phyloP scores from a whole-genome alignment of 1,140 invertebrate genomes.

The Cardiocondyla obscurior region DNA sequence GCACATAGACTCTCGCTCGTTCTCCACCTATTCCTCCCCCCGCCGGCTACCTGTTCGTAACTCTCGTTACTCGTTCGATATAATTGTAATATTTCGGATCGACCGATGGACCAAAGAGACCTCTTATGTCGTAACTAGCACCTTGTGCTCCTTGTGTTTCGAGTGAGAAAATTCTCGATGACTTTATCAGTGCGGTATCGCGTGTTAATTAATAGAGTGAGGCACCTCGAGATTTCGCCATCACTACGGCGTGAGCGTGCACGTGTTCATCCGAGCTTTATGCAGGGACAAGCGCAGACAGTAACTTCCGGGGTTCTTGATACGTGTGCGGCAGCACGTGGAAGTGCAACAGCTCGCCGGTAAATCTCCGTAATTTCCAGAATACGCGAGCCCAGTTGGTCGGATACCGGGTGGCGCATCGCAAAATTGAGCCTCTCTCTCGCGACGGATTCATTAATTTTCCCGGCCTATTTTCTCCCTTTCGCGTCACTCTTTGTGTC shows the following conservation, averaged over 20 bases:
- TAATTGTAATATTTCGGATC: no score
- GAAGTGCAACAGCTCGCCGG: slow-evolving; percentile 62
- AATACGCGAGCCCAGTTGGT: not conserved
- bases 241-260: not conserved
- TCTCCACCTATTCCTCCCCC: no score
- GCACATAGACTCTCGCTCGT: no score
- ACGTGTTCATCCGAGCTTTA: slow-evolving; percentile 25
- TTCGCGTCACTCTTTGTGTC: not conserved
- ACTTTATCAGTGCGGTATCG: not conserved
- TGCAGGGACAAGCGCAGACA: not conserved
- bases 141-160: no score
- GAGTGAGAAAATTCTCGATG: not conserved
- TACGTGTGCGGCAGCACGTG: not conserved
- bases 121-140: no score
- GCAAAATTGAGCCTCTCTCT: slow-evolving; percentile 11
- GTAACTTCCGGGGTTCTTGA: slow-evolving; percentile 30
- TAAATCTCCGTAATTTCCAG: slow-evolving; percentile 51
- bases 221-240: not conserved
- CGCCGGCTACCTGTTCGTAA: no score
- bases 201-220: slow-evolving; percentile 10
- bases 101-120: no score
- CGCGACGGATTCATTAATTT: slow-evolving; percentile 28
- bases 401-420: slow-evolving; percentile 15
- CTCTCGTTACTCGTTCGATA: no score
- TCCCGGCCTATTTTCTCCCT: not conserved